phyloP scores from a whole-genome alignment of 2,113 vertebrate species.

The Laticauda colubrina region DNA sequence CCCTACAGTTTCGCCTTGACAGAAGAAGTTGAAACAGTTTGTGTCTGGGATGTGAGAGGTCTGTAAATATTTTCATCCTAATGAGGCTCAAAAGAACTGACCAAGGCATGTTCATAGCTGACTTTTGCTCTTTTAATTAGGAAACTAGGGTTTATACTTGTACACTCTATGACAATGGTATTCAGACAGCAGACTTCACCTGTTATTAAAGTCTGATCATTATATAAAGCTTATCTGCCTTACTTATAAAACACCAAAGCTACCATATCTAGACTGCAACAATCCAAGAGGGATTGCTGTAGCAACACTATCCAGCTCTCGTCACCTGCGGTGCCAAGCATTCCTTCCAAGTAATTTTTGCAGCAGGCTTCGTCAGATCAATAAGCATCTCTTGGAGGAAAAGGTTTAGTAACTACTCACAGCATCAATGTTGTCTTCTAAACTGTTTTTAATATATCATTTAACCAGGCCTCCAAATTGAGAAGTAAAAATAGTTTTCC shows the following conservation, averaged over 20 bases:
- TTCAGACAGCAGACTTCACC: neutral
- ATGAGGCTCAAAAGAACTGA: neutral
- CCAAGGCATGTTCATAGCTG: neutral
- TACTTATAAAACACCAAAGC: neutral
- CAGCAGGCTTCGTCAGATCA: fast-evolving
- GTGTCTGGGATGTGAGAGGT: neutral
- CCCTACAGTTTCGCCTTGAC: neutral
- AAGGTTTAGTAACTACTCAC: neutral
- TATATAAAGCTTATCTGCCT: neutral
- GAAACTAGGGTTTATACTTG: neutral
- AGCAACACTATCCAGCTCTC: neutral
- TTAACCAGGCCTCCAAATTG: neutral
- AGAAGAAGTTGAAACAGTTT: neutral
- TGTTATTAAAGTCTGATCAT: neutral
- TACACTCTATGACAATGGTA: neutral
- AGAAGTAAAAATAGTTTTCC: constrained; percentile 10
- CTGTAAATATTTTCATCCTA: neutral
- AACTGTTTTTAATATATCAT: neutral
- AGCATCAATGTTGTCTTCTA: neutral
- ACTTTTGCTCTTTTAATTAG: neutral
- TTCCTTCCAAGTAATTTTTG: neutral
- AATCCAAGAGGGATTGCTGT: neutral
- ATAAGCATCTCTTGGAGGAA: neutral
- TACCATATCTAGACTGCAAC: neutral
- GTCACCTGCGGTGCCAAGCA: neutral